Evolutionary conservation across 2,888 invertebrate genomes (phyloP), one percentile per base, ranked within the genome.

Genomic region (Odontocolon sp.): DNA sequence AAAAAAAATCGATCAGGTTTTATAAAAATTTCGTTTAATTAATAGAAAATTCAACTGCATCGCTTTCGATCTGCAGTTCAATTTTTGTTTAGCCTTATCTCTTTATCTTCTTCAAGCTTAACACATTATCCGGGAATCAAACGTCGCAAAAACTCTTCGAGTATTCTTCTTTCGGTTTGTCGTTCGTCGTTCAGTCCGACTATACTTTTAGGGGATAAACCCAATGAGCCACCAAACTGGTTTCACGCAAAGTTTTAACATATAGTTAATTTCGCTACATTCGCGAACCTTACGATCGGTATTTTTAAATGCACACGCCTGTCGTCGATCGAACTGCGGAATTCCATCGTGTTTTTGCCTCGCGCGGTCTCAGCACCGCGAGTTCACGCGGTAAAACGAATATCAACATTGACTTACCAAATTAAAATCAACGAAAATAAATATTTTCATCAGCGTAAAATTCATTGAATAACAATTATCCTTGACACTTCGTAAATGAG

Each of bases 171-270:
- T n/a, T n/a, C n/a, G n/a, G n/a, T n/a, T n/a, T n/a, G n/a, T n/a
- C n/a, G n/a, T 2, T 38, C 26, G 8, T 28, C 26, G 42, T 6
- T n/a, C 8, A 16, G n/a, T 23, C 45, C 18, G 50, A 74, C 56
- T 9, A 5, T n/a, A 47, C 9, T 69, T 59, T 47, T 45, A 8
- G 40, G 40, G 45, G 33, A 59, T 50, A 70, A 66, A 52, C 40
- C 59, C 66, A 56, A 14, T 71, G 66, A 70, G 36, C 52, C 47
- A 67, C 52, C 70, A 66, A 67, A 76, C 76, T 18, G 66, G 66
- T 70, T 71, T 70, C 9, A 11, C 45, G 52, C 16, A 33, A 23
- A 50, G 45, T 67, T 70, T 42, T 61, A 38, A 61, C 14, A 70
- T 61, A 54, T 76, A n/a, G n/a, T n/a, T n/a, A n/a, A n/a, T 61